phyloP scores from a whole-genome alignment of 2,113 vertebrate genomes.

The Martes martes region DNA sequence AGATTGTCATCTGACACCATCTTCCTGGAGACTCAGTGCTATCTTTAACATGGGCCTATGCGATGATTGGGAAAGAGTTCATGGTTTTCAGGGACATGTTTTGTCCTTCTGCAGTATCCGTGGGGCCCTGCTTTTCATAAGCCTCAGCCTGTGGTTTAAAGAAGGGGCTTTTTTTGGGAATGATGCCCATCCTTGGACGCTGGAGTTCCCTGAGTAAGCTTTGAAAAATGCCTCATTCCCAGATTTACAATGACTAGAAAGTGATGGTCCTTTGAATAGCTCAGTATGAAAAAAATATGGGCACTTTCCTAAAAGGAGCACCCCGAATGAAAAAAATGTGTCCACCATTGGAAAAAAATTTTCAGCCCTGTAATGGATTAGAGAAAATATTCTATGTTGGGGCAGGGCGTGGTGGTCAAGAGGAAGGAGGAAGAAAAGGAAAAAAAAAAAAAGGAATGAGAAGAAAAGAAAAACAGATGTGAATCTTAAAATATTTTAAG shows the following conservation, averaged over 20 bases:
- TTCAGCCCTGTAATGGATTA: conserved; percentile 17
- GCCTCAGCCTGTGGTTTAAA: background rate
- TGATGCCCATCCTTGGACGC: background rate
- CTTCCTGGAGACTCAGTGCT: background rate
- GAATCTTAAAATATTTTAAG: conserved; percentile 24
- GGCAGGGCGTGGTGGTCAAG: background rate
- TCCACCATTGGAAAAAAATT: background rate
- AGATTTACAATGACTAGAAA: background rate
- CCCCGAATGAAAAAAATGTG: conserved; percentile 29
- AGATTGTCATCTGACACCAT: background rate
- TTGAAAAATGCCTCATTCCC: background rate
- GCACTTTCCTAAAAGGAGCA: background rate
- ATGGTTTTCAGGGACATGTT: background rate
- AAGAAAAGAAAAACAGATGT: conserved; percentile 46
- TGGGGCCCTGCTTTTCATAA: background rate
- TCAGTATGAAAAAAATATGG: background rate
- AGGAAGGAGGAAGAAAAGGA: background rate
- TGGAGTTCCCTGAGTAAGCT: background rate
- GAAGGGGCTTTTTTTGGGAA: background rate
- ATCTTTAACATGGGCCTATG: background rate
- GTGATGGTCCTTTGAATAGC: background rate
- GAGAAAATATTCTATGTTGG: background rate
- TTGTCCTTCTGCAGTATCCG: background rate
- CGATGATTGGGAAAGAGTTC: background rate
- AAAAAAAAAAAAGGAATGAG: background rate